These are phyloP conservation scores for Sebastes baramenuke DNA, from an alignment of 2,797 vertebrate genomes.

Conservation along the genomic window DNA sequence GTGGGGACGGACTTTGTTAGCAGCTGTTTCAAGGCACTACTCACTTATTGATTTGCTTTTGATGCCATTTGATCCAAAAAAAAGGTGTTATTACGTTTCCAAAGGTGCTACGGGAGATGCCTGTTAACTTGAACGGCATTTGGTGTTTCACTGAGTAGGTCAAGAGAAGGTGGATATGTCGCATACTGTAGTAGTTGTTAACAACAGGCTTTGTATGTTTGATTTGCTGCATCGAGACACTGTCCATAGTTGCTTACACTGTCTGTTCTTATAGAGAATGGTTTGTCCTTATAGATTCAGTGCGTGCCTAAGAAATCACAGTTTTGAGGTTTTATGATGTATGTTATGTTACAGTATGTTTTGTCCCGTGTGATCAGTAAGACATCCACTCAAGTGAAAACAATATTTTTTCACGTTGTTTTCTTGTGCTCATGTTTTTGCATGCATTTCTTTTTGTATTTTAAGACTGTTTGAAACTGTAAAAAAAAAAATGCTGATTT, in stretches of 20 bases:
- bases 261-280: constrained; percentile 47
- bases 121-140: constrained; percentile 49
- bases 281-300: constrained; percentile 49
- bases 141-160: constrained; percentile 53
- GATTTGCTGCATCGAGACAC: constrained; percentile 52
- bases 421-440: constrained; percentile 57
- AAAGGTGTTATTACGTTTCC: constrained; percentile 65
- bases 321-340: constrained; percentile 51
- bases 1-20: constrained; percentile 41
- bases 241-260: constrained; percentile 53
- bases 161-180: constrained; percentile 31
- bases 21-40: constrained; percentile 57
- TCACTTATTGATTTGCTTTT: constrained; percentile 61
- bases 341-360: constrained; percentile 29
- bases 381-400: constrained; percentile 18
- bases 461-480: constrained; percentile 40
- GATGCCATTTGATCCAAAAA: constrained; percentile 65
- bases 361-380: constrained; percentile 48
- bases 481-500: constrained; percentile 38
- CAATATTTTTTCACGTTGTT: constrained; percentile 20
- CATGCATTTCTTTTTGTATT: constrained; percentile 70
- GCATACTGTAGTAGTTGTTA: constrained; percentile 36
- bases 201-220: constrained; percentile 39
- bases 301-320: constrained; percentile 65
- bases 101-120: constrained; percentile 86